Percentiles rank a stretch among this genome's conserved stretches.
Conservation (phyloP, 35 echinoderm and acorn worm species). For the Ptychodera flava region DNA sequence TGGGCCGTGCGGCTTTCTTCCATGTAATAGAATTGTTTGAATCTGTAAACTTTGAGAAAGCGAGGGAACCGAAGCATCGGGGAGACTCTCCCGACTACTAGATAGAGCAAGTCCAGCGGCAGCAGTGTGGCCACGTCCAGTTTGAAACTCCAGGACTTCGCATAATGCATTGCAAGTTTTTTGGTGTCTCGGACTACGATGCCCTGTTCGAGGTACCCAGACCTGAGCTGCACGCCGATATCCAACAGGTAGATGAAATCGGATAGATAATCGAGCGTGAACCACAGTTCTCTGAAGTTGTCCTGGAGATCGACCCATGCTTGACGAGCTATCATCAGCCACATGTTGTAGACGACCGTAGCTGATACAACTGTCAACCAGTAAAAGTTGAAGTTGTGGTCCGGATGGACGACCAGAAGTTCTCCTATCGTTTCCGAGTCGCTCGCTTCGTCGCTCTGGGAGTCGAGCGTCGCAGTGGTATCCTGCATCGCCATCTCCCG, state of each 20-base stretch:
- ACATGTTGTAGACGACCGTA: slow-evolving; percentile 74
- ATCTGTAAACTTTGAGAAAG: slow-evolving; percentile 55
- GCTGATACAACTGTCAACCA: slow-evolving; percentile 65
- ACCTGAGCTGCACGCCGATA: slow-evolving; percentile 69
- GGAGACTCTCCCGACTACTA: not conserved
- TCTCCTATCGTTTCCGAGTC: slow-evolving; percentile 20
- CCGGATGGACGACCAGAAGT: slow-evolving; percentile 44
- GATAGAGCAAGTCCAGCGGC: slow-evolving; percentile 58
- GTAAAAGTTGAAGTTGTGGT: slow-evolving; percentile 63
- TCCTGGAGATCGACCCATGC: slow-evolving; percentile 49
- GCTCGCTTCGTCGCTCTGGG: not conserved
- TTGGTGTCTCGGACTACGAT: slow-evolving; percentile 46
- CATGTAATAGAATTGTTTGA: slow-evolving; percentile 41
- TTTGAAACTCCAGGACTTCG: slow-evolving; percentile 42
- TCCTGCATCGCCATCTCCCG: slow-evolving; percentile 30
- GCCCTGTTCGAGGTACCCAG: slow-evolving; percentile 75
- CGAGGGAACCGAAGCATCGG: slow-evolving; percentile 59
- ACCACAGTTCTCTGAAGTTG: slow-evolving; percentile 30
- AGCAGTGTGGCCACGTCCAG: slow-evolving; percentile 53
- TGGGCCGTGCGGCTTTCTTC: slow-evolving; percentile 41
- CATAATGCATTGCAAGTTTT: slow-evolving; percentile 45
- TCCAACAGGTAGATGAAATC: slow-evolving; percentile 76
- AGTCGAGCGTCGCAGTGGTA: not conserved
- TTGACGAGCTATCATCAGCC: slow-evolving; percentile 60
- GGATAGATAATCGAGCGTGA: slow-evolving; percentile 57